These are phyloP conservation scores for Sciurus carolinensis DNA, from an alignment of 2,797 vertebrate genomes.

Conservation along the genomic window DNA sequence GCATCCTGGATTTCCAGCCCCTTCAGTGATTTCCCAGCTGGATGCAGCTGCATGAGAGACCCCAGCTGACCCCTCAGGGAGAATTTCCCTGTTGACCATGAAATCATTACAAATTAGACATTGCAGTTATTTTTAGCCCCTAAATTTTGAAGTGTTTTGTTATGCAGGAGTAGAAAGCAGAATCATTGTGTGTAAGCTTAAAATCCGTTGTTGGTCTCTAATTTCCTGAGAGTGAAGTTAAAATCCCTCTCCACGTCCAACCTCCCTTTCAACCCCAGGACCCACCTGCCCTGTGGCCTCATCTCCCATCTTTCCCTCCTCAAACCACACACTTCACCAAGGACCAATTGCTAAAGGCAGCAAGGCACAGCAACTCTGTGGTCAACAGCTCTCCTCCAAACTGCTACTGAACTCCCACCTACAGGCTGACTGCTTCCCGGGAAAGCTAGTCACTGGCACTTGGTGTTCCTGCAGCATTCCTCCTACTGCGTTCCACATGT, in stretches of 20 bases:
- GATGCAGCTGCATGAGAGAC: background rate
- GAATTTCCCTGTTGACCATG: background rate
- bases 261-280: background rate
- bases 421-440: background rate
- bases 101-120: background rate
- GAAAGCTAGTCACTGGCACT: background rate
- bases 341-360: background rate
- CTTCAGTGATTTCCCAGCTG: background rate
- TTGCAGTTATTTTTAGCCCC: background rate
- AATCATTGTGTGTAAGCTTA: background rate
- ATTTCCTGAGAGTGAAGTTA: background rate
- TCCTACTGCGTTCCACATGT: background rate
- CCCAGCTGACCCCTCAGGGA: background rate
- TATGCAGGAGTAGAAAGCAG: background rate
- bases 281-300: no score
- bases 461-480: background rate
- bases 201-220: constrained; percentile 27
- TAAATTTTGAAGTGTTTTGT: constrained; percentile 17
- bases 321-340: accelerated
- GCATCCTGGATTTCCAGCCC: background rate
- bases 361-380: background rate
- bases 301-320: background rate
- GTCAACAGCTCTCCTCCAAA: background rate
- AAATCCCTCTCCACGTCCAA: background rate
- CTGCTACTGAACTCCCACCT: background rate